Evolutionary conservation across 1,140 invertebrate species (phyloP), one percentile per base, ranked within the genome.

Genomic region (Caenorhabditis brenneri): DNA sequence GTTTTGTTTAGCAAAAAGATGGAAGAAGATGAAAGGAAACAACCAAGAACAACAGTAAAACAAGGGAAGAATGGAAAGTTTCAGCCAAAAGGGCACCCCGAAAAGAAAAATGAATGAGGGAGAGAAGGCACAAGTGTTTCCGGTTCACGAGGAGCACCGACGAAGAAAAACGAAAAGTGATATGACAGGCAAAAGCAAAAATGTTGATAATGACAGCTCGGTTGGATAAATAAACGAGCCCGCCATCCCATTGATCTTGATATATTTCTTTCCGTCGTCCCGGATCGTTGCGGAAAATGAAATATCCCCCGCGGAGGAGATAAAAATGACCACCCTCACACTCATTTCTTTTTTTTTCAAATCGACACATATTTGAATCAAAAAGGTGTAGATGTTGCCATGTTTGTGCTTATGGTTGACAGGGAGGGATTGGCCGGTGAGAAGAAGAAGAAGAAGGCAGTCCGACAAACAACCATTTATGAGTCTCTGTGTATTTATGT

Each of bases 151-250:
- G 65, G 36, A 39, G 19, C 36, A 74, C 29, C 29, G n/a, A 36
- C 58, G 58, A 65, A 39, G 58, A 65, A 65, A 65, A 65, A 39
- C 31, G 36, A 42, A 12, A 19, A 42, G 33, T 74, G 65, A 74
- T 74, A 42, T 74, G 65, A 74, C 65, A 74, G 65, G 65, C 5
- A 24, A 74, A 42, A 46, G 36, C 36, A 46, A 74, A 74, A 42
- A 74, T 74, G 65, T 74, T 74, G 65, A 74, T 74, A 74, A 74
- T 74, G 65, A 74, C 65, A 74, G 65, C 65, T 46, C 36, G 36
- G 29, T 16, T 39, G 58, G 65, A 74, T 74, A 74, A 74, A 74
- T 42, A 74, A 74, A 74, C 65, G 36, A 42, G 58, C 31, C 36
- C 65, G 65, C 22, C 16, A 36, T 65, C 60, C 22, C 65, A 74